Conservation (phyloP, 2,113 vertebrate genomes). For the Anhinga anhinga region DNA sequence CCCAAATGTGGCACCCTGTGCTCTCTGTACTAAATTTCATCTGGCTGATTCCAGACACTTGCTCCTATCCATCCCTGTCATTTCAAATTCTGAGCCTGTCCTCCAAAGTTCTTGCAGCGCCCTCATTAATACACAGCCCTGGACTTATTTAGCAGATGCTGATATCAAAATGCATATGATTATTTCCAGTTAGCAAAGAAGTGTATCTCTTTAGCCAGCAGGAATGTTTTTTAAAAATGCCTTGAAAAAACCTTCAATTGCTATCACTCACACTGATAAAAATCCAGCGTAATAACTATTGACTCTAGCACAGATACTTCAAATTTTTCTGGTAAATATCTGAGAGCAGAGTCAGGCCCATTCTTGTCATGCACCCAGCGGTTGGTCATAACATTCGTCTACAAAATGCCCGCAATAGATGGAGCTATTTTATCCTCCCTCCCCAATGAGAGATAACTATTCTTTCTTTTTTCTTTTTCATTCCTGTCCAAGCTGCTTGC, state of each 20-base stretch:
- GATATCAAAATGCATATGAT: constrained; percentile 55
- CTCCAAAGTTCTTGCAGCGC: constrained; percentile 44
- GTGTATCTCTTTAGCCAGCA: constrained; percentile 33
- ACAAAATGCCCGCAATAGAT: neutral
- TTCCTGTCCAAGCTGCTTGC: neutral
- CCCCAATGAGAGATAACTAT: neutral
- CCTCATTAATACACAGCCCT: constrained; percentile 51
- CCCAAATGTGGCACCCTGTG: constrained; percentile 22
- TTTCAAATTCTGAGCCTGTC: constrained; percentile 47
- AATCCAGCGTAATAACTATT: neutral
- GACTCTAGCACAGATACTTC: neutral
- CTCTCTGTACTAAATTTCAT: constrained; percentile 2
- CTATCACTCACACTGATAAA: constrained; percentile 33
- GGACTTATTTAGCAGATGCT: constrained; percentile 58
- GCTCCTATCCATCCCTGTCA: neutral
- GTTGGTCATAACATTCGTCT: neutral
- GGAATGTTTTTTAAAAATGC: neutral
- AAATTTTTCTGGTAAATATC: neutral
- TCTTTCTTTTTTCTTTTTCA: neutral
- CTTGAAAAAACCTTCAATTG: constrained; percentile 10
- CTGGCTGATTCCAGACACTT: constrained; percentile 37
- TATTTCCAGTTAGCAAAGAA: constrained; percentile 46
- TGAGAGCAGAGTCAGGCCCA: neutral
- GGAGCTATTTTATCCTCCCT: neutral
- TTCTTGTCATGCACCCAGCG: neutral